Evolutionary conservation across 2,113 vertebrate genomes (phyloP), one percentile per base, ranked within the genome.

Genomic region (Siphamia tubifer): DNA sequence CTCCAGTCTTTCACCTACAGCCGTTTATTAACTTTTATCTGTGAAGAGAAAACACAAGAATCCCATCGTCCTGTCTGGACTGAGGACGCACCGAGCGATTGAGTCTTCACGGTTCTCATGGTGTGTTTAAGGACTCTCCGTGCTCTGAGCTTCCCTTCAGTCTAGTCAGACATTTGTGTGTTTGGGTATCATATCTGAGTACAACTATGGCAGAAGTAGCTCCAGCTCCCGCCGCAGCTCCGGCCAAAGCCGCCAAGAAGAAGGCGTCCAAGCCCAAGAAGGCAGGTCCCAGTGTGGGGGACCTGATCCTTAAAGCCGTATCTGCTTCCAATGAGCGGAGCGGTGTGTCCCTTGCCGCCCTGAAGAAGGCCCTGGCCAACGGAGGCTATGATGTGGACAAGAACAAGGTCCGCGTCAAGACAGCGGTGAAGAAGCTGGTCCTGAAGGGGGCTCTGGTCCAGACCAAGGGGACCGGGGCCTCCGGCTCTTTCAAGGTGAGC

Each of bases 301-400:
- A 91, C 72, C 89, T 90, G 45, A 93, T 96, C 23, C 84, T 94
- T 8, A 92, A 93, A 57, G 90, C 90, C 0, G 87, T 93, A 25
- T 75, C 93, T 0, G 90, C 90, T 0, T 94, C 93, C 36, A 90
- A 92, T 13, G 90, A 92, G 43, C 92, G 93, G 2, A 15, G 66
- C 2, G 78, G 84, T 8, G 8, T 84, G 42, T 90, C 91, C 3
- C n/a, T n/a, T n/a, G n/a, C n/a, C n/a, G n/a, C n/a, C n/a, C n/a
- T n/a, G n/a, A 96, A 95, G 75, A 95, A 94, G 64, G 85, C 79
- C 1, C 30, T 91, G 30, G 82, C 89, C 0, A 92, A 89, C 0
- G 75, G 78, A 0, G 94, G 93, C 5, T 96, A 96, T 56, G 93
- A 96, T 2, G 94, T 94, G 24, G 91, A 79, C 1, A 94, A 92